Evolutionary conservation across 1,140 invertebrate species (phyloP), one percentile per base, ranked within the genome.

Genomic region (Aphelinus certus): DNA sequence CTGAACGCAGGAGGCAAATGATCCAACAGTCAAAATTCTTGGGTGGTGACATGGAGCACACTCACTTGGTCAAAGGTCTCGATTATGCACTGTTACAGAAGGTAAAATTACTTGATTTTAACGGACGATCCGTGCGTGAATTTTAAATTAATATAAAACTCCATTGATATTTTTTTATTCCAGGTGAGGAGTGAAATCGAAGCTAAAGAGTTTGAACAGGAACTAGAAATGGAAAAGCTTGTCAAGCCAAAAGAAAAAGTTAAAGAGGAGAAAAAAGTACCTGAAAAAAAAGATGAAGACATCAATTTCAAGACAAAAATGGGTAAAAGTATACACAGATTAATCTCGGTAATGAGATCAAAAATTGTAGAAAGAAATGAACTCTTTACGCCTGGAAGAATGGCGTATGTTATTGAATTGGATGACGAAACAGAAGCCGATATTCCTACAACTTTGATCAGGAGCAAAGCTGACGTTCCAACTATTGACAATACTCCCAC

Each of bases 31-130:
- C 98, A 0, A 99, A 99, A 89, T 99, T 97, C 88, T 95, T 99
- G 88, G 98, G 98, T 85, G 98, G 98, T 92, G 98, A 99, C 87
- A 99, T 99, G 95, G 97, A 99, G 80, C 98, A 99, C 83, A 99
- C 98, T 87, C 98, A 99, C 89, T 98, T 99, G 90, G 98, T 99
- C 68, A 99, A 99, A 90, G 98, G 98, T 87, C 90, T 99, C 7
- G 98, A 99, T 93, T 99, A 98, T 89, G 98, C 98, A 5, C 88
- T 99, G n/a, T 88, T 99, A 63, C 97, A 99, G 86, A 99, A 99
- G 89, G 96, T 97, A 81, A 88, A 10, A 47, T 66, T 6, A 69
- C 53, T 76, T 56, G 62, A 64, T 51, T 9, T 63, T 62, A 26
- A 26, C 26, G 0, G 26, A 26, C 26, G 0, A 26, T 26, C 26